phyloP scores from a whole-genome alignment of 1,140 invertebrate species.

The Drosophila orena region DNA sequence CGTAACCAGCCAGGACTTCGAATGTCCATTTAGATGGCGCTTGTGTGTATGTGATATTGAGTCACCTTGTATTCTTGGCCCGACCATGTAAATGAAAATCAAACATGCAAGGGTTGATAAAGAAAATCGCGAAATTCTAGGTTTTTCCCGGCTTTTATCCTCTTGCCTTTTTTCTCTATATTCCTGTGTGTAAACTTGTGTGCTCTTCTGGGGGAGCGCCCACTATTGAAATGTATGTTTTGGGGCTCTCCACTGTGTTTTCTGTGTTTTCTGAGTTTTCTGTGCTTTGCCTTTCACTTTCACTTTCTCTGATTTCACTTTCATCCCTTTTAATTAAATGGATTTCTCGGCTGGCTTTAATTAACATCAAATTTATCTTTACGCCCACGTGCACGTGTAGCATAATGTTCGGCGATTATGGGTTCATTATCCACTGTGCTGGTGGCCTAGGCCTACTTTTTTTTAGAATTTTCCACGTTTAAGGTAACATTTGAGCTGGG shows the following conservation, averaged over 20 bases:
- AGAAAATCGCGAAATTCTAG: slow-evolving; percentile 77
- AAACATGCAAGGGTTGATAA: slow-evolving; percentile 85
- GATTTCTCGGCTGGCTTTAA: slow-evolving; percentile 65
- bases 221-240: slow-evolving; percentile 82
- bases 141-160: slow-evolving; percentile 26
- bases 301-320: slow-evolving; percentile 65
- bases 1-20: slow-evolving; percentile 67
- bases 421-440: slow-evolving; percentile 75
- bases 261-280: too few species aligned
- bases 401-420: slow-evolving; percentile 67
- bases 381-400: slow-evolving; percentile 72
- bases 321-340: slow-evolving; percentile 75
- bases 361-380: slow-evolving; percentile 78
- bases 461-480: slow-evolving; percentile 6
- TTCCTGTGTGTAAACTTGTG: background rate
- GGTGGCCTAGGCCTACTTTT: slow-evolving; percentile 33
- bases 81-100: slow-evolving; percentile 84
- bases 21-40: slow-evolving; percentile 74
- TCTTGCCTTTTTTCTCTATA: background rate
- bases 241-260: slow-evolving; percentile 43
- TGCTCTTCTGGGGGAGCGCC: slow-evolving; percentile 45
- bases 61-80: slow-evolving; percentile 82
- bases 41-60: slow-evolving; percentile 52
- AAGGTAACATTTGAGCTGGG: slow-evolving; percentile 39
- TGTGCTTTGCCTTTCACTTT: slow-evolving; percentile 31